These are phyloP conservation scores for Coregonus ussuriensis DNA, from an alignment of 2,797 vertebrate species.

Conservation along the genomic window DNA sequence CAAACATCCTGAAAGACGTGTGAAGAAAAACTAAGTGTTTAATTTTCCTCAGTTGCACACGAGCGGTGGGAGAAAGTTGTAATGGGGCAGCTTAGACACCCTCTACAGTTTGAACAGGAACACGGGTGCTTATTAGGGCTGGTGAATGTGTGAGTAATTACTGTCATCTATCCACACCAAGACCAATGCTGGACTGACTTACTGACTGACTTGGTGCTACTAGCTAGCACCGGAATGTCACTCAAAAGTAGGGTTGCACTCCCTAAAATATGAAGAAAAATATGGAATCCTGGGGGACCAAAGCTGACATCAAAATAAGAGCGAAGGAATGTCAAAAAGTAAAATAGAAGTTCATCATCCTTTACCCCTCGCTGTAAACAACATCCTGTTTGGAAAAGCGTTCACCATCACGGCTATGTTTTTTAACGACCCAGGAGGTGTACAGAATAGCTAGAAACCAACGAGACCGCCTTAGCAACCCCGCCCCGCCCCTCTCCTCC, in stretches of 20 bases:
- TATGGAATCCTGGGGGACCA: not conserved
- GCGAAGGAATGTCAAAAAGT: not conserved
- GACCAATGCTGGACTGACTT: not conserved
- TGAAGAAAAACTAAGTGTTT: constrained; percentile 42
- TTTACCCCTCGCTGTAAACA: constrained; percentile 17
- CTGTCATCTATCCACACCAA: constrained; percentile 33
- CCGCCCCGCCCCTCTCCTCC: not conserved
- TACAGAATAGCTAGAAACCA: constrained; percentile 5
- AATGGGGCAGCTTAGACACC: constrained; percentile 51
- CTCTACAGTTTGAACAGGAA: constrained; percentile 46
- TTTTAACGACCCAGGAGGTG: not conserved
- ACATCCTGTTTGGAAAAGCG: constrained; percentile 21
- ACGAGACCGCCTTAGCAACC: not conserved
- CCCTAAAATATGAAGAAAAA: too few relatives aligned
- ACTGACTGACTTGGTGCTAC: too few relatives aligned
- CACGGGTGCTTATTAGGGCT: constrained; percentile 38
- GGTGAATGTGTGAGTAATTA: constrained; percentile 47
- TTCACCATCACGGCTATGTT: not conserved
- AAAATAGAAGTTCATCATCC: not conserved
- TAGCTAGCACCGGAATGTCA: too few relatives aligned
- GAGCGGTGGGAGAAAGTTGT: constrained; percentile 46
- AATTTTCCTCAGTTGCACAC: constrained; percentile 32
- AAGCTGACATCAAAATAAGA: not conserved
- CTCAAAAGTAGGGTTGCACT: too few relatives aligned
- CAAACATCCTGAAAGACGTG: constrained; percentile 21